These are phyloP conservation scores for Epsilonema sp. DNA, from an alignment of 2,888 invertebrate species.

Conservation along the genomic window DNA sequence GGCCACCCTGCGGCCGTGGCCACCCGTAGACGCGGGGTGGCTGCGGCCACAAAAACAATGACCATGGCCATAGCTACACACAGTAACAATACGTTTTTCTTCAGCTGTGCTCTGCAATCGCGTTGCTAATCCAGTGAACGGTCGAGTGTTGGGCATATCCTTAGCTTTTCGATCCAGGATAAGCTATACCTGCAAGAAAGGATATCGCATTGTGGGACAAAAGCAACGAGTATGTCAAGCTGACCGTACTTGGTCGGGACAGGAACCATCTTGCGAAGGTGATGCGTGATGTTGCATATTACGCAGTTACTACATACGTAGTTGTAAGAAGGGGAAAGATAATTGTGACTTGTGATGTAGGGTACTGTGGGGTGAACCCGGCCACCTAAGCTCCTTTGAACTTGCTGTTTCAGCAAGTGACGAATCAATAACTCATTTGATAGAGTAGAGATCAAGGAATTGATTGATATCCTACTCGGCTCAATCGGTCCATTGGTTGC, in stretches of 20 bases:
- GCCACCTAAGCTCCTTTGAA: too few species aligned
- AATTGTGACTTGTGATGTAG: too few species aligned
- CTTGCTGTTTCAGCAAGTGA: too few species aligned
- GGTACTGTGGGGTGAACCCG: too few species aligned
- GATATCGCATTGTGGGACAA: slow-evolving; percentile 71
- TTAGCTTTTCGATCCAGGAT: slow-evolving; percentile 85
- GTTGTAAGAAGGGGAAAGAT: neutral
- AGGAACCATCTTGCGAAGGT: slow-evolving; percentile 75
- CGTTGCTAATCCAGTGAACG: slow-evolving; percentile 74
- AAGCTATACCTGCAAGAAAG: slow-evolving; percentile 82
- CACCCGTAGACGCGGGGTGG: too few species aligned
- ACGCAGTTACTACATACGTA: neutral
- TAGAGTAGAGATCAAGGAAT: neutral
- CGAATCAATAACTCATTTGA: too few species aligned
- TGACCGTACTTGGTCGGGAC: slow-evolving; percentile 80
- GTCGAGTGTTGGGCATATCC: slow-evolving; percentile 74
- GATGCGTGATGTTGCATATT: neutral
- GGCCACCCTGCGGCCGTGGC: too few species aligned
- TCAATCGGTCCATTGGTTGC: too few species aligned
- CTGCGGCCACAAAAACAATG: too few species aligned
- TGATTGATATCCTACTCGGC: too few species aligned
- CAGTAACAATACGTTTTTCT: too few species aligned
- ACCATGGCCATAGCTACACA: too few species aligned
- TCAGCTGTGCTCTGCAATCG: slow-evolving; percentile 80
- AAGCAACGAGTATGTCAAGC: slow-evolving; percentile 74